phyloP scores from a whole-genome alignment of 2,797 vertebrate species.

The Taenioides sp. region DNA sequence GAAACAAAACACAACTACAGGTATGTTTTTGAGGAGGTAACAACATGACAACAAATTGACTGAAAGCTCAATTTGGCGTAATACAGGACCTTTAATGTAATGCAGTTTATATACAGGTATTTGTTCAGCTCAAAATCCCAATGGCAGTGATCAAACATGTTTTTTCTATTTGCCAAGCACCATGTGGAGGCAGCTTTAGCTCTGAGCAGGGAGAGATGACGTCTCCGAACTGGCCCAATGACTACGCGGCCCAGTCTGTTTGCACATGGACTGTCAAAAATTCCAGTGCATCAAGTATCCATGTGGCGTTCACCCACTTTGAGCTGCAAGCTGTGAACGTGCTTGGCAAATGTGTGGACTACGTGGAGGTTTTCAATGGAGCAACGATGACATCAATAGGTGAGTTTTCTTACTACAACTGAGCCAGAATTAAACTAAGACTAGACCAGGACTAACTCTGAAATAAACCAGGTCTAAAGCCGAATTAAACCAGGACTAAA shows the following conservation, averaged over 20 bases:
- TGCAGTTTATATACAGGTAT: not conserved
- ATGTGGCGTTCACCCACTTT: slow-evolving; percentile 77
- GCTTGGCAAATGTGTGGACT: slow-evolving; percentile 73
- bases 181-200: slow-evolving; percentile 74
- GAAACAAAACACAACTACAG: no score
- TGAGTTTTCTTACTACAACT: slow-evolving; percentile 23
- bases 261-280: slow-evolving; percentile 78
- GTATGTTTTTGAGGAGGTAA: no score
- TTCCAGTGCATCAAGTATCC: slow-evolving; percentile 52
- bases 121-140: not conserved
- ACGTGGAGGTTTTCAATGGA: slow-evolving; percentile 75
- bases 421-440: not conserved
- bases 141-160: not conserved
- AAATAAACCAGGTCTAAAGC: no score
- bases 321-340: slow-evolving; percentile 65
- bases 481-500: no score
- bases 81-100: not conserved
- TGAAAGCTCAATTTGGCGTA: no score
- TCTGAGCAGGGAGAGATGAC: slow-evolving; percentile 65
- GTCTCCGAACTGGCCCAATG: slow-evolving; percentile 75
- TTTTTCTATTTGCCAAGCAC: slow-evolving; percentile 38
- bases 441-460: no score
- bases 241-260: slow-evolving; percentile 64
- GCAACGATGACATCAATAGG: slow-evolving; percentile 51
- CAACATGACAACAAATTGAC: no score